Evolutionary conservation across 1,140 invertebrate species (phyloP).

Genomic region (Sarcophaga bullata): DNA sequence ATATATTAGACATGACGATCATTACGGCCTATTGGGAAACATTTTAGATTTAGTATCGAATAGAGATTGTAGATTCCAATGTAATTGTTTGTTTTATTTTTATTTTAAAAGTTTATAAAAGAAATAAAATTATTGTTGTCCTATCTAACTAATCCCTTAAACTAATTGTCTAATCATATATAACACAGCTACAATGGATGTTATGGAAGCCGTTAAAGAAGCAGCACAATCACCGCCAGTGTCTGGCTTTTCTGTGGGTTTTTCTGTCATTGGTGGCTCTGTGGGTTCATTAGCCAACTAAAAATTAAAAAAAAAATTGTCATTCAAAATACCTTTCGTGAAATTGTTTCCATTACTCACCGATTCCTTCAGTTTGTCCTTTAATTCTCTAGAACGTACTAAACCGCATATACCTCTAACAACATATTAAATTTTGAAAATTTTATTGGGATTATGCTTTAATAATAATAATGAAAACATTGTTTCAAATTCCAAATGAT

Average conservation of each 20-base stretch:
- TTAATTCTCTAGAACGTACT: conserved; percentile 51
- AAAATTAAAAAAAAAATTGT: not conserved
- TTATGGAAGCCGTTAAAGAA: conserved; percentile 33
- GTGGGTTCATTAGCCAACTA: conserved; percentile 53
- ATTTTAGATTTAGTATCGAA: too few species aligned
- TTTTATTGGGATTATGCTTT: too few species aligned
- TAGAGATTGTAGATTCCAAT: too few species aligned
- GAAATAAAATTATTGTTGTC: too few species aligned
- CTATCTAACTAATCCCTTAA: not conserved
- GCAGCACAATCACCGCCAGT: conserved; percentile 27
- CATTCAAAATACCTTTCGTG: conserved; percentile 39
- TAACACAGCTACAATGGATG: conserved; percentile 49
- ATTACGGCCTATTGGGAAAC: too few species aligned
- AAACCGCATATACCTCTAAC: too few species aligned
- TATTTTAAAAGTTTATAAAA: too few species aligned
- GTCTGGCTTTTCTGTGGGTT: not conserved
- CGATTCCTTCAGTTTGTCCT: conserved; percentile 43
- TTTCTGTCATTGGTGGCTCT: not conserved
- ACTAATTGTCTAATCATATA: conserved; percentile 39
- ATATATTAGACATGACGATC: too few species aligned
- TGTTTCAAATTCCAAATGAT: too few species aligned
- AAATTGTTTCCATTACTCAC: conserved; percentile 29
- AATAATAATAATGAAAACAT: too few species aligned
- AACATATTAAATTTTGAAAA: too few species aligned
- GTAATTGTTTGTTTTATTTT: too few species aligned